Evolutionary conservation across 2,797 vertebrate species (phyloP).

Genomic region (Acipenser transmontanus): DNA sequence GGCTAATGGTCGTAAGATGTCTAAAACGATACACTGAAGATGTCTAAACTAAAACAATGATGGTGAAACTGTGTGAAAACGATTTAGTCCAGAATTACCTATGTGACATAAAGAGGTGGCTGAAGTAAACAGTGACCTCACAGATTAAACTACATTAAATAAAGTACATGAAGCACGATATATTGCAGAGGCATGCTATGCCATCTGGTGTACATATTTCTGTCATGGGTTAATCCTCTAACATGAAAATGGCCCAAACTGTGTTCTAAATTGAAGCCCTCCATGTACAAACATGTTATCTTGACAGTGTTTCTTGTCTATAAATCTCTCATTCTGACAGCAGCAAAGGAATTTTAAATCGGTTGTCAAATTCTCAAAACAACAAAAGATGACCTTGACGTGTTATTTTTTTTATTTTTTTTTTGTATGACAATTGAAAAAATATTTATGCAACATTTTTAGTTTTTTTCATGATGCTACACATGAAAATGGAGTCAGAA

Average conservation of each 20-base stretch:
- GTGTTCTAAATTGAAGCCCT: conserved; percentile 44
- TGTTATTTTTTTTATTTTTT: too few species aligned
- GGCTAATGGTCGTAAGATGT: background rate
- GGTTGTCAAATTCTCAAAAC: conserved; percentile 9
- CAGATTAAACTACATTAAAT: too few species aligned
- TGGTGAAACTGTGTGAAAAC: too few species aligned
- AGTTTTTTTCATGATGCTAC: too few species aligned
- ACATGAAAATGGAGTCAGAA: too few species aligned
- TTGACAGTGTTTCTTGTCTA: conserved; percentile 36
- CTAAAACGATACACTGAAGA: background rate
- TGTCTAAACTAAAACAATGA: background rate
- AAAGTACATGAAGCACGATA: too few species aligned
- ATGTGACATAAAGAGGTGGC: too few species aligned
- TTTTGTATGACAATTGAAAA: too few species aligned
- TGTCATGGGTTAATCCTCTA: conserved; percentile 55
- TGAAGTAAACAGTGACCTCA: too few species aligned
- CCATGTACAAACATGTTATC: too few species aligned
- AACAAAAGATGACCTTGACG: background rate
- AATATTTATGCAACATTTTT: too few species aligned
- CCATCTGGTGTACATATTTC: conserved; percentile 56
- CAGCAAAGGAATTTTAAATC: conserved; percentile 5
- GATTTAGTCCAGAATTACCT: too few species aligned
- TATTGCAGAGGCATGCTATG: conserved; percentile 40
- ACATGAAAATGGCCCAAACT: conserved; percentile 60
- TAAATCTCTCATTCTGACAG: conserved; percentile 49